Evolutionary conservation across 2,113 vertebrate species (phyloP).

Genomic region (Nothocercus nigrocapillus): DNA sequence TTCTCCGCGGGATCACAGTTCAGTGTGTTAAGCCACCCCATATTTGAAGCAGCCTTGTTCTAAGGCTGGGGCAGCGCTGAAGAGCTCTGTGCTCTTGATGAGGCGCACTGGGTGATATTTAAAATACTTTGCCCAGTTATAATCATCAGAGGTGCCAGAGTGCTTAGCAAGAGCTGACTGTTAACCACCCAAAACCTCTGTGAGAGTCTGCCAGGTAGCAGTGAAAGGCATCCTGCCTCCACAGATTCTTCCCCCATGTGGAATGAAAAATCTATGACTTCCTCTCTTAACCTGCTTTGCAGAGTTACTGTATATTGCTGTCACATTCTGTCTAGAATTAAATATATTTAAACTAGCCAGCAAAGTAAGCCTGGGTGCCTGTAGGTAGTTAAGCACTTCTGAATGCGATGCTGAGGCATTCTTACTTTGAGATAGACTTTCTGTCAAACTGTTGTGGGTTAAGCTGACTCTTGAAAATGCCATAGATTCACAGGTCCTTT

Average conservation of each 20-base stretch:
- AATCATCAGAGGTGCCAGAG: neutral
- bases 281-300: neutral
- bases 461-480: neutral
- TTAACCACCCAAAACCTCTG: neutral
- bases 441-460: neutral
- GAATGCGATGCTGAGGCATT: neutral
- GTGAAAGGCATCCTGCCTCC: neutral
- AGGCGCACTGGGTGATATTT: neutral
- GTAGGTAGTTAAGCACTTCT: neutral
- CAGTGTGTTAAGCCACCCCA: neutral
- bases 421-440: neutral
- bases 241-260: neutral
- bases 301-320: neutral
- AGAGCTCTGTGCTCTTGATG: neutral
- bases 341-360: neutral
- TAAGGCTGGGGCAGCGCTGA: neutral
- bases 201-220: rapidly evolving
- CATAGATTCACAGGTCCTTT: neutral
- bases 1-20: neutral
- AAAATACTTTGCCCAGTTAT: neutral
- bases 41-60: neutral
- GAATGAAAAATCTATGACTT: neutral
- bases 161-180: neutral
- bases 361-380: neutral
- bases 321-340: neutral